These are phyloP conservation scores for Sciaenops ocellatus DNA, from an alignment of 2,797 vertebrate species.

Conservation along the genomic window DNA sequence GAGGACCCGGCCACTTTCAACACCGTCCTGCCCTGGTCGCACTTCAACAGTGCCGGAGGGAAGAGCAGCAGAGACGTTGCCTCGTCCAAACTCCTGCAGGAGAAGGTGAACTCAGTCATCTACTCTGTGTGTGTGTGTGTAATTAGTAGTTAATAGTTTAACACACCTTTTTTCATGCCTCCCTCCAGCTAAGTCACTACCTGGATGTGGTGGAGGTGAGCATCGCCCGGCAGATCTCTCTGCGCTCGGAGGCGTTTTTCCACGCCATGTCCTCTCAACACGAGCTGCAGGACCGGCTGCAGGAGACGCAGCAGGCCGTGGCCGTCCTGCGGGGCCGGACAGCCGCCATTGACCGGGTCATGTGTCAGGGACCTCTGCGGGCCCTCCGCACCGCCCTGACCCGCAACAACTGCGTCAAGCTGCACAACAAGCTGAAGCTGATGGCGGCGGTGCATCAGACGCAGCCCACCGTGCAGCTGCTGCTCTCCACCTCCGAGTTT, in stretches of 20 bases:
- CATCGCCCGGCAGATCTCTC: conserved; percentile 98
- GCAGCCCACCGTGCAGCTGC: conserved; percentile 97
- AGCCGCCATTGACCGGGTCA: conserved; percentile 91
- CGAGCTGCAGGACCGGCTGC: conserved; percentile 97
- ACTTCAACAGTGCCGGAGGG: conserved; percentile 94
- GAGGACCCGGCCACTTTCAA: conserved; percentile 96
- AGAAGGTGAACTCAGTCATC: conserved; percentile 87
- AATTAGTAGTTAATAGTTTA: too few species aligned
- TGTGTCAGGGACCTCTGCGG: conserved; percentile 93
- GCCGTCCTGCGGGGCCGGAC: conserved; percentile 92
- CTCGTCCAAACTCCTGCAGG: conserved; percentile 96
- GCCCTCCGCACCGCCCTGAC: conserved; percentile 91
- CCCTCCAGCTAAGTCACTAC: conserved; percentile 94
- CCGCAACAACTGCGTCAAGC: conserved; percentile 92
- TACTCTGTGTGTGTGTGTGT: neutral
- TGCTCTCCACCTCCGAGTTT: conserved; percentile 96
- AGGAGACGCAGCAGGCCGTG: conserved; percentile 93
- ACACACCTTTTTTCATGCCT: neutral
- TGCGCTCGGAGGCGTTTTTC: conserved; percentile 98
- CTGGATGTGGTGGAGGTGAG: conserved; percentile 99
- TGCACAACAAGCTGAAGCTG: conserved; percentile 95
- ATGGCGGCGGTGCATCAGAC: conserved; percentile 99
- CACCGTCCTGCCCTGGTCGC: conserved; percentile 96
- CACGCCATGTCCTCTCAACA: conserved; percentile 99
- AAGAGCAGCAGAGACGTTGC: conserved; percentile 93